Base-by-base conservation (phyloP, 2,113 vertebrate genomes). In the Taxidea taxus region DNA sequence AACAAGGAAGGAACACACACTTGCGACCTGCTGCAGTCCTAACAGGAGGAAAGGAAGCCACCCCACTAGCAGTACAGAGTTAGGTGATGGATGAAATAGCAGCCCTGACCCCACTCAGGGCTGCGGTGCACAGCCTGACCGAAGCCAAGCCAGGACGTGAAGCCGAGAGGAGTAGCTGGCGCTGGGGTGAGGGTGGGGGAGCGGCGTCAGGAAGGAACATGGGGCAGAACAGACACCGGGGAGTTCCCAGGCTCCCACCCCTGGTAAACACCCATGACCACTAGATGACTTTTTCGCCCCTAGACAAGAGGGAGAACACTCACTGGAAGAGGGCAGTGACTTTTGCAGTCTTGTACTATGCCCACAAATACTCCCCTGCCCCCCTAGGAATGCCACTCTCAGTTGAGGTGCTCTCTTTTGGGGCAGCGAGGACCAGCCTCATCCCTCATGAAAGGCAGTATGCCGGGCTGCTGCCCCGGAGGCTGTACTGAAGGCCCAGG, bases 401-500 rank as follows among this genome's bases (percentile, higher is more conserved):
- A 0, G 4, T 27, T 23, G 27, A 70, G 25, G n/a, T 42, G 11
- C 42, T 39, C 16, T 25, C 58, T 70, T 74, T 25, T 0, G 11
- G 34, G 56, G 37, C 51, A 7, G 7, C 90, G 31, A 83, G 51
- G 49, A 51, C 58, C 21, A 1, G 42, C 21, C 9, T 42, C 51
- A 0, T 62, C 27, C 25, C 0, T 2, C 34, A 14, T 37, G 21
- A 51, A 23, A 68, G 9, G 34, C 5, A 1, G 14, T 25, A 54
- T 74, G 56, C 56, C 18, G 8, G 23, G 9, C 58, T 0, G 8
- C 23, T 23, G 23, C 23, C 8, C 8, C 8, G 1, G 72, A 12
- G 1, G 27, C 74, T 42, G 7, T 6, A 1, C 37, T 1, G 11
- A 60, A 37, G 4, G 25, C 3, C 64, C 0, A 1, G 39, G 68